phyloP scores from a whole-genome alignment of 2,888 invertebrate species.

The Clunio marinus region DNA sequence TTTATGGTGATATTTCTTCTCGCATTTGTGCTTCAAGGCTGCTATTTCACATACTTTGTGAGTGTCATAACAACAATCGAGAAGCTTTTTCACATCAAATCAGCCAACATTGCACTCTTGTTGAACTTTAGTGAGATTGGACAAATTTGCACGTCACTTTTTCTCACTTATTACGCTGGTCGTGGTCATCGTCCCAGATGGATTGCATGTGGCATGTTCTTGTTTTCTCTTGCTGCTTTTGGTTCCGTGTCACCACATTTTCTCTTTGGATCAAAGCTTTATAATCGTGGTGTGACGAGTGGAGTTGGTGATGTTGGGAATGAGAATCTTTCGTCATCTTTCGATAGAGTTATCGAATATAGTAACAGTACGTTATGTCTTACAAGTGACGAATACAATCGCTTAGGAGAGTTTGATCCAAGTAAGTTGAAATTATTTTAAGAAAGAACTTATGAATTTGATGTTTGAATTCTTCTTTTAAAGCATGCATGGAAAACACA shows the following conservation, averaged over 20 bases:
- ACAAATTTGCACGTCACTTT: conserved; percentile 82
- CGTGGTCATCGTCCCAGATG: conserved; percentile 88
- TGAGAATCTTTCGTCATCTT: neutral
- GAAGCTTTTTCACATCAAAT: conserved; percentile 86
- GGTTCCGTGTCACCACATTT: conserved; percentile 85
- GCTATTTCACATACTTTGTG: conserved; percentile 86
- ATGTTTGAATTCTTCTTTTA: conserved; percentile 10
- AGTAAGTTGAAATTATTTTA: conserved; percentile 49
- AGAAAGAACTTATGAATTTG: conserved; percentile 50
- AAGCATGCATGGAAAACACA: conserved; percentile 43
- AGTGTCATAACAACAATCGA: conserved; percentile 91
- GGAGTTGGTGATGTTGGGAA: neutral
- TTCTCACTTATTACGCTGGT: conserved; percentile 85
- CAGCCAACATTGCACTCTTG: conserved; percentile 83
- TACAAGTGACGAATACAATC: conserved; percentile 40
- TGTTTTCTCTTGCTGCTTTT: conserved; percentile 80
- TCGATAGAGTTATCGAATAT: too few relatives aligned
- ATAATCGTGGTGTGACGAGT: neutral
- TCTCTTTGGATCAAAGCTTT: conserved; percentile 71
- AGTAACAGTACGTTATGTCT: too few relatives aligned
- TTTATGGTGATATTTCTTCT: conserved; percentile 84
- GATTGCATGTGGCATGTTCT: conserved; percentile 89
- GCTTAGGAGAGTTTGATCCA: neutral
- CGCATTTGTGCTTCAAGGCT: conserved; percentile 70
- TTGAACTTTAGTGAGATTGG: conserved; percentile 90